A percentile compares a stretch with the other conserved stretches of the same genome.
Conservation (phyloP, 2,113 vertebrate genomes). For the Myotis lucifugus region DNA sequence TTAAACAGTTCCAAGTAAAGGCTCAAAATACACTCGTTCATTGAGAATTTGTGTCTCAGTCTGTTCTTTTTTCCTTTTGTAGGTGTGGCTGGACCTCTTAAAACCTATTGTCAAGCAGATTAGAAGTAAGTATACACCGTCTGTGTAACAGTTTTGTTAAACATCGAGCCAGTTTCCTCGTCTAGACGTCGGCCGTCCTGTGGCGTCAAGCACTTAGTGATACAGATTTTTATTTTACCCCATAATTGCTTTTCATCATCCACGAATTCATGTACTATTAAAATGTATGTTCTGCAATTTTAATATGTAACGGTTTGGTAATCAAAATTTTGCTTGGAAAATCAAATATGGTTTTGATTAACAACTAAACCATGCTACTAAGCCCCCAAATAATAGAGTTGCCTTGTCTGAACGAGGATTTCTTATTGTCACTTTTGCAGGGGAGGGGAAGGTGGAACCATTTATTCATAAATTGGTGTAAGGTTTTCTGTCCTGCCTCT, state of each 20-base stretch:
- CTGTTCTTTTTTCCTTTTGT: slow-evolving; percentile 69
- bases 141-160: neutral
- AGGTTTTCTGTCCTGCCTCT: neutral
- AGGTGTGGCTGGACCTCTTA: slow-evolving; percentile 98
- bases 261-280: neutral
- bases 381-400: neutral
- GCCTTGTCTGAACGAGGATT: fast-evolving
- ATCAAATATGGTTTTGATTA: neutral
- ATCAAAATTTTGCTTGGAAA: slow-evolving; percentile 46
- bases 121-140: slow-evolving; percentile 90
- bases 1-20: neutral
- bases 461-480: neutral
- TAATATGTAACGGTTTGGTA: neutral
- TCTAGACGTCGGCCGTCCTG: fast-evolving
- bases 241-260: neutral
- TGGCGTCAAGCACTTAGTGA: neutral
- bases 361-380: neutral
- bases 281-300: neutral
- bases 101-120: slow-evolving; percentile 98
- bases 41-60: slow-evolving; percentile 61
- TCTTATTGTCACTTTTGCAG: neutral
- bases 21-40: neutral
- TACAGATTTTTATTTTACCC: neutral
- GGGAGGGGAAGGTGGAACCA: neutral
- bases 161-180: neutral